phyloP scores from a whole-genome alignment of 2,888 invertebrate species.

The Acanthacorydalis orientalis region DNA sequence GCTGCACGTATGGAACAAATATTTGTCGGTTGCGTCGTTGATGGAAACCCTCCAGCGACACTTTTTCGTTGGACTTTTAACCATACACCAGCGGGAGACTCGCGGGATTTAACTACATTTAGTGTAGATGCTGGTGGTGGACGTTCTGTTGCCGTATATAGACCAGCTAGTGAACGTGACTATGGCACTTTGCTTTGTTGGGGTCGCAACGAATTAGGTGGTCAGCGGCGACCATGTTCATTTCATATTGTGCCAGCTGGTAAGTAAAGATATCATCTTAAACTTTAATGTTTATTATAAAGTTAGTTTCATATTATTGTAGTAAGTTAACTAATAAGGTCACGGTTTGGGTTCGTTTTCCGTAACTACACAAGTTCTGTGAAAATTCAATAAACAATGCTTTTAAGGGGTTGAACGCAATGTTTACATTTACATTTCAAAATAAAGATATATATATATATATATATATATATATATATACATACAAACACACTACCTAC shows the following conservation, averaged over 20 bases:
- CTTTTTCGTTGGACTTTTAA: constrained; percentile 49
- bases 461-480: no score
- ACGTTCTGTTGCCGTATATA: constrained; percentile 27
- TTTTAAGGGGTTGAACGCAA: no score
- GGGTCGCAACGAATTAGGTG: constrained; percentile 50
- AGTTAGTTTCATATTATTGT: no score
- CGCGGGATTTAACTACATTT: constrained; percentile 25
- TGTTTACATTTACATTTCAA: no score
- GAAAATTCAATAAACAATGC: no score
- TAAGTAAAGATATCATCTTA: background rate
- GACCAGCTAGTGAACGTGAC: constrained; percentile 41
- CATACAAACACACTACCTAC: no score
- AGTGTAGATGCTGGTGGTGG: constrained; percentile 21
- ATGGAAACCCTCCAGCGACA: constrained; percentile 55
- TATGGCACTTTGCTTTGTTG: constrained; percentile 69
- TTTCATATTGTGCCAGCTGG: constrained; percentile 6
- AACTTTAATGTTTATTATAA: no score
- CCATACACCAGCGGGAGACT: constrained; percentile 35
- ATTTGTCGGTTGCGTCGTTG: constrained; percentile 33
- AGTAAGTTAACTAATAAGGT: no score
- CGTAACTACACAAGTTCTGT: no score
- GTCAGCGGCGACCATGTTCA: constrained; percentile 22
- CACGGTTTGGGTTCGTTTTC: no score
- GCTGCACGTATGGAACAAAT: constrained; percentile 36
- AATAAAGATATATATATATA: no score